phyloP scores from a whole-genome alignment of 2,113 vertebrate species.

The Cyprinodon brontotheroides region DNA sequence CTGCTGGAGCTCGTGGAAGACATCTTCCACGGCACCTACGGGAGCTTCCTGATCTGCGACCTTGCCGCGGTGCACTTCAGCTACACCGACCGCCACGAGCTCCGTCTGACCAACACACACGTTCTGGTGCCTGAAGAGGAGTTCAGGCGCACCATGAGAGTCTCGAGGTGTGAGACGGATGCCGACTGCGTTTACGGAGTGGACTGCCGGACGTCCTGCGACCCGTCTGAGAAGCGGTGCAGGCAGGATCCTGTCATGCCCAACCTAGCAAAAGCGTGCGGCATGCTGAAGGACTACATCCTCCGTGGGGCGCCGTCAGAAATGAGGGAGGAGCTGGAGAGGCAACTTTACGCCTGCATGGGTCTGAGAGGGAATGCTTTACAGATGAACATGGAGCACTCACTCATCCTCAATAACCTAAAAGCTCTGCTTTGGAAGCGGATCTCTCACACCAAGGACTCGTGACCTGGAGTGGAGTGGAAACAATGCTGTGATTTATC shows the following conservation, averaged over 20 bases:
- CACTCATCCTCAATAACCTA: conserved; percentile 96
- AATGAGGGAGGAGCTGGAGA: conserved; percentile 92
- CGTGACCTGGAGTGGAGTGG: conserved; percentile 73
- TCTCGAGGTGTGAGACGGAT: conserved; percentile 87
- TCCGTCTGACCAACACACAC: conserved; percentile 90
- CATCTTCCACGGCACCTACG: conserved; percentile 95
- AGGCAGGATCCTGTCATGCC: conserved; percentile 89
- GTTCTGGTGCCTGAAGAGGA: conserved; percentile 89
- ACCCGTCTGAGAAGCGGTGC: conserved; percentile 86
- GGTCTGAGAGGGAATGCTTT: conserved; percentile 91
- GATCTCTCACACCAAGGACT: conserved; percentile 98
- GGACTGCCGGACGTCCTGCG: conserved; percentile 90
- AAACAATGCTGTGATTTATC: conserved; percentile 45
- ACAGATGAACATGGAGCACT: conserved; percentile 99
- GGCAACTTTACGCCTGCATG: conserved; percentile 94
- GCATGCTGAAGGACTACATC: conserved; percentile 93
- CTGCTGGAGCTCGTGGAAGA: conserved; percentile 98
- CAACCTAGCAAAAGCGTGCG: conserved; percentile 94
- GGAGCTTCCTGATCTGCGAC: conserved; percentile 98
- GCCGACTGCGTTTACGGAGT: conserved; percentile 89
- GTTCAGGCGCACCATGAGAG: conserved; percentile 88
- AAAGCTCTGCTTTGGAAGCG: conserved; percentile 98
- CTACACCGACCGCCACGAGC: conserved; percentile 93
- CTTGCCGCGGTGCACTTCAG: conserved; percentile 88
- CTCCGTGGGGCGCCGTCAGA: conserved; percentile 88